Base-by-base conservation (phyloP, 2,888 invertebrate species). In the Pammene aurita region DNA sequence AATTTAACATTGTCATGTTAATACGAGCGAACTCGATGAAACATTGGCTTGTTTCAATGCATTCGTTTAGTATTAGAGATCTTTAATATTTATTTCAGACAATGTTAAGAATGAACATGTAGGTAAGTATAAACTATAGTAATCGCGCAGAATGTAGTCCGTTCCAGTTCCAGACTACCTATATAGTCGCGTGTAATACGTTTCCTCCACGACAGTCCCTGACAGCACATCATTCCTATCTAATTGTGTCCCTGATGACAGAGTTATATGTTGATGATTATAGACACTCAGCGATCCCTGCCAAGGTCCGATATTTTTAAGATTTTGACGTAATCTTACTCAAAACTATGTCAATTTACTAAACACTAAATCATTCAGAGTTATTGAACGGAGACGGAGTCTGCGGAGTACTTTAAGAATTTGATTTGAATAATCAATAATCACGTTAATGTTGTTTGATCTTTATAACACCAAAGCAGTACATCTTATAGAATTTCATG, bases 191-290 rank as follows among this genome's bases (percentile, higher is more conserved):
- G n/a, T 54, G 7, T n/a, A 7, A 66, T 71, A 72, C 73, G 74
- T 75, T 61, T 63, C 14, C 46, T 16, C 62, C 35, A 26, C 71
- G 72, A 72, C 77, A 75, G 75, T 76, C 69, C 76, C 73, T 77
- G 78, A 78, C 77, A 77, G 75, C 76, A 71, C 76, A 76, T 78
- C 80, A 79, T 73, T 73, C 75, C 74, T 69, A 71, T 83, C 79
- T 86, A 84, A 85, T 85, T 80, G 84, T 77, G 80, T 78, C 75
- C 58, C 71, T 78, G 87, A 78, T 86, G 88, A 89, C 85, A 87
- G 85, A 87, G 80, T 85, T 85, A 88, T 79, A 87, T 78, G 79
- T 84, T 83, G 80, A 73, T 79, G 73, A 82, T 83, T 80, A 78
- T 83, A 81, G 78, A 80, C 79, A 77, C 74, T 71, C 76, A 74